Evolutionary conservation across 1,140 invertebrate species (phyloP).

Genomic region (Plutomurus gul): DNA sequence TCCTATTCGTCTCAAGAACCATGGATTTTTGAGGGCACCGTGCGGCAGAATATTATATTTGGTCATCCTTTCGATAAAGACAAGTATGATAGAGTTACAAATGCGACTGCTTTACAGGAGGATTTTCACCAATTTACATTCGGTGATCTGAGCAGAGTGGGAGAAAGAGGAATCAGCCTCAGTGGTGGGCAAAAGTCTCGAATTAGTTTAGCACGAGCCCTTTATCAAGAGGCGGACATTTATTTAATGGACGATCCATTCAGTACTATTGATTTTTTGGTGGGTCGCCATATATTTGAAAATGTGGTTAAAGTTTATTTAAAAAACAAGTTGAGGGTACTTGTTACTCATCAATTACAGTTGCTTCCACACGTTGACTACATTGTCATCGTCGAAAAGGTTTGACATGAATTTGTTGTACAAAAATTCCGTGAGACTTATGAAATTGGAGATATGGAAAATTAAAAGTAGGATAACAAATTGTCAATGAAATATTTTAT

Average conservation of each 20-base stretch:
- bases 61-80: slow-evolving; percentile 61
- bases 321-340: neutral
- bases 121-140: slow-evolving; percentile 76
- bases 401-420: neutral
- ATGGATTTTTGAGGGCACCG: slow-evolving; percentile 63
- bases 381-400: slow-evolving; percentile 2
- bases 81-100: slow-evolving; percentile 57
- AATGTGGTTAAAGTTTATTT: neutral
- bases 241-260: slow-evolving; percentile 36
- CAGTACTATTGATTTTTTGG: slow-evolving; percentile 8
- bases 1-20: slow-evolving; percentile 78
- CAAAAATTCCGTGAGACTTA: neutral
- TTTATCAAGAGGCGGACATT: slow-evolving; percentile 37
- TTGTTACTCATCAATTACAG: slow-evolving; percentile 33
- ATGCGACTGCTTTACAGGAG: slow-evolving; percentile 61
- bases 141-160: slow-evolving; percentile 87
- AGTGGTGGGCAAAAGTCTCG: slow-evolving; percentile 60
- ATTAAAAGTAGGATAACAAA: neutral
- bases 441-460: neutral
- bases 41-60: slow-evolving; percentile 70
- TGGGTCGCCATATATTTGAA: neutral
- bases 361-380: neutral
- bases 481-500: neutral
- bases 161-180: slow-evolving; percentile 71
- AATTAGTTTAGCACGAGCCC: slow-evolving; percentile 64